Percentiles rank a stretch among this genome's conserved stretches.
Evolutionary conservation across 2,113 vertebrate species (phyloP).

Genomic region (Lasiurus borealis): DNA sequence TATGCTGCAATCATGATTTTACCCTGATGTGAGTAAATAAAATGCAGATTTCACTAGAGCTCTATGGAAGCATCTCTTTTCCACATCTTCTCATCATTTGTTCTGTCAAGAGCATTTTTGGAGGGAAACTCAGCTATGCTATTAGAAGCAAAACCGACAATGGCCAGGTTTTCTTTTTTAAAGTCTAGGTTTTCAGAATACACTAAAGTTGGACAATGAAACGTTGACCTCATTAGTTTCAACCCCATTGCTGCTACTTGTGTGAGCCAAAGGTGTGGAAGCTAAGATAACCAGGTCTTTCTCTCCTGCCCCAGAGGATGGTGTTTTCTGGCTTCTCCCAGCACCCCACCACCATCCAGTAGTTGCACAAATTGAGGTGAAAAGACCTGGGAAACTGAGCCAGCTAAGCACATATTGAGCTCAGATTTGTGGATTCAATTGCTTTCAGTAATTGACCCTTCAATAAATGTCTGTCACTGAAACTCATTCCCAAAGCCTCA

Average conservation of each 20-base stretch:
- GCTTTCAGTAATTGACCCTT: not conserved
- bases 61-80: not conserved
- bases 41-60: not conserved
- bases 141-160: not conserved
- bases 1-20: not conserved
- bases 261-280: fast-evolving
- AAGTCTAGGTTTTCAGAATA: not conserved
- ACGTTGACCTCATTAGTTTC: not conserved
- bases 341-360: too few relatives aligned
- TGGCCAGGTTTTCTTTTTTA: not conserved
- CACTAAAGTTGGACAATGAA: not conserved
- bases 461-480: not conserved
- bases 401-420: not conserved
- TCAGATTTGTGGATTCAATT: not conserved
- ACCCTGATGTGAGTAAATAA: not conserved
- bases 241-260: fast-evolving
- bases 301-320: not conserved
- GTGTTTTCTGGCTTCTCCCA: not conserved
- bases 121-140: not conserved
- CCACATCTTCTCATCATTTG: not conserved
- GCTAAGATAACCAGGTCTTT: not conserved
- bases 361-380: not conserved
- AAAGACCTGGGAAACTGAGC: too few relatives aligned
- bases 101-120: not conserved
- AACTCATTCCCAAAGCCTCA: not conserved